Evolutionary conservation across 2,888 invertebrate species (phyloP), one percentile per base, ranked within the genome.

Genomic region (Erebia ligea): DNA sequence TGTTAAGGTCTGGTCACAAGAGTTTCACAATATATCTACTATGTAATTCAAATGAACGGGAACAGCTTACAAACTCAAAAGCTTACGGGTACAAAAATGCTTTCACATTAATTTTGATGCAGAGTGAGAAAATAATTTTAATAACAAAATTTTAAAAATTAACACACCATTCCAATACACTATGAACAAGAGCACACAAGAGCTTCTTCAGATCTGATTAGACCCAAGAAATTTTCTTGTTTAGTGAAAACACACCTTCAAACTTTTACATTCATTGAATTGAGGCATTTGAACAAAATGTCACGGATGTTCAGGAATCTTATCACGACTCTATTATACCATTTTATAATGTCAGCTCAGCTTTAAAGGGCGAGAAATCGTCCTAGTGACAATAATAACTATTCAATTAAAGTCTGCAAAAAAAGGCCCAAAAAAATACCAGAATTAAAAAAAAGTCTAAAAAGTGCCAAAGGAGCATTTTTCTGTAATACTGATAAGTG

Each of bases 301-400:
- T 67, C 71, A 62, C 71, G 65, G 61, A 57, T 65, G 63, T 69
- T 76, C 69, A 70, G 62, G 48, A 77, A 72, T 76, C 71, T 61
- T 61, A 75, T 76, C 76, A 76, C 77, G 77, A 76, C 70, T 70
- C 69, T 19, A 25, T 67, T 69, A 54, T 45, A 52, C 64, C 62
- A 70, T 71, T 74, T 61, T 63, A 72, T 72, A 76, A 75, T 73
- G 76, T 72, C 76, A 75, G 63, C 68, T 62, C 19, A 45, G 34
- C 6, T 34, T 34, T 34, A 71, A 67, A 72, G 75, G 73, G 73
- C 67, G 57, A 67, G 45, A 54, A 64, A 42, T 57, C 70, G 56
- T 68, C 57, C 64, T 65, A 66, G 70, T 69, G 62, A 66, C 63
- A 58, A 48, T 56, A 56, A 17, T 64, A 62, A 54, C 50, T 42